A percentile compares a stretch with the other conserved stretches of the same genome.
Conservation (phyloP, 2,113 vertebrate genomes). For the Cyanoderma ruficeps region DNA sequence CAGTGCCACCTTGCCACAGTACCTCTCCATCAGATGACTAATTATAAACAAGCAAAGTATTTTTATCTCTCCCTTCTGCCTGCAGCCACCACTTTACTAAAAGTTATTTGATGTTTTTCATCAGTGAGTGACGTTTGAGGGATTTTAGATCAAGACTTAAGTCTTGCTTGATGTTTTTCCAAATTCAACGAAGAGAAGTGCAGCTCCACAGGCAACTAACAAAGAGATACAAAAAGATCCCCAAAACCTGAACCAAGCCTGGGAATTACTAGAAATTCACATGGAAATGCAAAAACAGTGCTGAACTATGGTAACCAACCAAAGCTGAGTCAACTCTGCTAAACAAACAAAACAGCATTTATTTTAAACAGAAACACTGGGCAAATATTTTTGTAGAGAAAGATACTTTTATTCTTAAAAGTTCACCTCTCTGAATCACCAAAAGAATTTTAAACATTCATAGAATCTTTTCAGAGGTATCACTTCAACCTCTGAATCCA, state of each 20-base stretch:
- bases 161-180: conserved; percentile 3
- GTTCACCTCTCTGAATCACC: not conserved
- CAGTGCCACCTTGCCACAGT: not conserved
- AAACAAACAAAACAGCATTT: conserved; percentile 22
- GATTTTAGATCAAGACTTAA: not conserved
- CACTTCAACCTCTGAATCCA: not conserved
- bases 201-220: conserved; percentile 14
- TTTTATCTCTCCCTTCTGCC: not conserved
- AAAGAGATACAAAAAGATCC: not conserved
- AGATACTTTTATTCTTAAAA: not conserved
- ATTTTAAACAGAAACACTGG: conserved; percentile 19
- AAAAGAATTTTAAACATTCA: not conserved
- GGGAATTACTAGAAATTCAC: conserved; percentile 57
- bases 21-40: not conserved
- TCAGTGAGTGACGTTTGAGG: not conserved
- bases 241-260: conserved; percentile 41
- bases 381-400: conserved; percentile 4
- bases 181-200: not conserved
- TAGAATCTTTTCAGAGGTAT: not conserved
- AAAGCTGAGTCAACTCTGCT: conserved; percentile 54
- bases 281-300: conserved; percentile 29
- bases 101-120: not conserved
- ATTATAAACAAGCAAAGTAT: not conserved
- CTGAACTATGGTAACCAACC: conserved; percentile 27
- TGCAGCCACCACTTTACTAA: not conserved